These are phyloP conservation scores for Gonocerus acuteangulatus DNA, from an alignment of 2,888 invertebrate species.

Conservation along the genomic window DNA sequence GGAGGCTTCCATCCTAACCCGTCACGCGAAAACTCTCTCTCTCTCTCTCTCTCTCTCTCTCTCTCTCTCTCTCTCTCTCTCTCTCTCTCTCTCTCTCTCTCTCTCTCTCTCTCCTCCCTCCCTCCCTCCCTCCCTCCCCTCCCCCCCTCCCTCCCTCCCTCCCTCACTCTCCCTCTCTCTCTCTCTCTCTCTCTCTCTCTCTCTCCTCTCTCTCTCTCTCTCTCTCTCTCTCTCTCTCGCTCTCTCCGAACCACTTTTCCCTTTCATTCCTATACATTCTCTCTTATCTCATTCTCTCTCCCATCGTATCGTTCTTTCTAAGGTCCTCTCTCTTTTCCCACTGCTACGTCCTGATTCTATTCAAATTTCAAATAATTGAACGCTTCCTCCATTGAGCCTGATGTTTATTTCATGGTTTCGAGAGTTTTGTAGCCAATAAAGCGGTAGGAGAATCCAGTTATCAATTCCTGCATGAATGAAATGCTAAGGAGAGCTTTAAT, in stretches of 20 bases:
- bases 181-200: not conserved
- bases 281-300: conserved; percentile 1
- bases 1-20: not conserved
- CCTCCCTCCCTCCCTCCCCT: not conserved
- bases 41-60: conserved; percentile 3
- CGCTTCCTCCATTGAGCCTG: too few species aligned
- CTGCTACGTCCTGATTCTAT: not conserved
- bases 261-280: not conserved
- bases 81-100: conserved; percentile 3
- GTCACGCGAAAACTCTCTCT: not conserved
- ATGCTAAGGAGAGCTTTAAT: too few species aligned
- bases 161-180: not conserved
- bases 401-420: too few species aligned
- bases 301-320: not conserved
- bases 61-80: conserved; percentile 5
- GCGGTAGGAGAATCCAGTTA: too few species aligned
- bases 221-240: not conserved
- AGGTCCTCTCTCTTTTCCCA: not conserved
- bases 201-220: not conserved
- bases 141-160: not conserved
- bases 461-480: too few species aligned
- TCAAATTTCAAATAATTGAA: too few species aligned
- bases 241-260: not conserved
- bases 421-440: too few species aligned
- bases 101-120: not conserved